These are phyloP conservation scores for Athalia cordata DNA, from an alignment of 2,888 invertebrate species.

Conservation along the genomic window DNA sequence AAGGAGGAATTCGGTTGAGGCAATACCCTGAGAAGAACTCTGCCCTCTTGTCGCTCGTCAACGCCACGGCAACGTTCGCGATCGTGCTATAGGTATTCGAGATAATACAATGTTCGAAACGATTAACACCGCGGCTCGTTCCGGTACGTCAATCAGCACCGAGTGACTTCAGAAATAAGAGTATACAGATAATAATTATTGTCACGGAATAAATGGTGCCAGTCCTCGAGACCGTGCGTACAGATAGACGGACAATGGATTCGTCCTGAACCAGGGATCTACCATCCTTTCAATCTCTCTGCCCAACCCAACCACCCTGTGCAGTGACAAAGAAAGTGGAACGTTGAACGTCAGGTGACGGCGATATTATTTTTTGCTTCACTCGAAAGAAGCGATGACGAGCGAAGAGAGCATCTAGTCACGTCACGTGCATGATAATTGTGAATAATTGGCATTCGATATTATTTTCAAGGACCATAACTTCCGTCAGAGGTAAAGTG, in stretches of 20 bases:
- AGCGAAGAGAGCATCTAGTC: too few species aligned
- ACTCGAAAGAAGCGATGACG: too few species aligned
- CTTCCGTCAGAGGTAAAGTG: background rate
- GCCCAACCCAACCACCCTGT: background rate
- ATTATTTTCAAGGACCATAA: too few species aligned
- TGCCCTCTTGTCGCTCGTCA: constrained; percentile 27
- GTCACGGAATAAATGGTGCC: constrained; percentile 53
- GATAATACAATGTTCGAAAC: constrained; percentile 31
- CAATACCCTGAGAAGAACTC: background rate
- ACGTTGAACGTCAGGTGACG: background rate
- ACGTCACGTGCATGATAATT: too few species aligned
- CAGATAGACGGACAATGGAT: constrained; percentile 15
- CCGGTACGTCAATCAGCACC: constrained; percentile 53
- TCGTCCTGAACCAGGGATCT: constrained; percentile 12
- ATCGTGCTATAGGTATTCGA: background rate
- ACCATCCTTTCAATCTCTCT: constrained; percentile 32
- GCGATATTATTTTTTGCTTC: too few species aligned
- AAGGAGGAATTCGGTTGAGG: background rate
- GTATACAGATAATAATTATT: constrained; percentile 51
- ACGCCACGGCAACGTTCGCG: background rate
- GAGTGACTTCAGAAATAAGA: constrained; percentile 48
- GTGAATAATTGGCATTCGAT: too few species aligned
- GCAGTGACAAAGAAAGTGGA: background rate
- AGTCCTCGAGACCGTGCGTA: constrained; percentile 10
- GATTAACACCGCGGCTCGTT: constrained; percentile 53